Evolutionary conservation across 1,140 invertebrate species (phyloP), one percentile per base, ranked within the genome.

Genomic region (Hylaeus anthracinus): DNA sequence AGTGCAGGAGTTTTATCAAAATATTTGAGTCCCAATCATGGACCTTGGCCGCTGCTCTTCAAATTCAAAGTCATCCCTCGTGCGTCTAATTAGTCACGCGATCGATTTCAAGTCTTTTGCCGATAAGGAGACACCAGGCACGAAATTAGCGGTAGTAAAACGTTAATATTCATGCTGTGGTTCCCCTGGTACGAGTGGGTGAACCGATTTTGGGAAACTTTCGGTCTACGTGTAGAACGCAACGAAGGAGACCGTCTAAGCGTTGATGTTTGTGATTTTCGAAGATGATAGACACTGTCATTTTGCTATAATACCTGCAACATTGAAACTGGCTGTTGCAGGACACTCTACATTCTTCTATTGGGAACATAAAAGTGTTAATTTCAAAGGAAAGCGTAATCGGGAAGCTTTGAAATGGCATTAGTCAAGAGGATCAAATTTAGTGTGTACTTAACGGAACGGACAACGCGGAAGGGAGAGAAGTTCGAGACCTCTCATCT

Each of bases 381-480:
- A 12, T 8, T 80, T 60, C 45, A 66, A 63, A 81, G 53, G 26
- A 39, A 61, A n/a, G 26, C n/a, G 64, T 74, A 77, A 86, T 86
- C 83, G 70, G 69, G 39, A 26, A 69, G 74, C 74, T 82, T 87
- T 60, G 82, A 84, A 67, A 73, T 76, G 67, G 86, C 77, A 83
- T 84, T 87, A 85, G 73, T 71, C 75, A 67, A 70, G 82, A 60
- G 79, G 81, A 86, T 86, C 71, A 74, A 82, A 66, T 78, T 55
- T 37, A 66, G 41, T 72, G 43, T 83, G 73, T 77, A 86, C 60
- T 60, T 70, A 78, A 77, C 61, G 82, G 67, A 84, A 87, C 58
- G 74, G 74, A 77, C 75, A 26, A 84, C 51, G 63, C 58, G 72
- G 39, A 26, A 26, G 26, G 39, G 74, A 70, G 82, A 41, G 67